A percentile compares a stretch with the other conserved stretches of the same genome.
Conservation (phyloP, 2,113 vertebrate genomes). For the Psilopsiagon aurifrons region DNA sequence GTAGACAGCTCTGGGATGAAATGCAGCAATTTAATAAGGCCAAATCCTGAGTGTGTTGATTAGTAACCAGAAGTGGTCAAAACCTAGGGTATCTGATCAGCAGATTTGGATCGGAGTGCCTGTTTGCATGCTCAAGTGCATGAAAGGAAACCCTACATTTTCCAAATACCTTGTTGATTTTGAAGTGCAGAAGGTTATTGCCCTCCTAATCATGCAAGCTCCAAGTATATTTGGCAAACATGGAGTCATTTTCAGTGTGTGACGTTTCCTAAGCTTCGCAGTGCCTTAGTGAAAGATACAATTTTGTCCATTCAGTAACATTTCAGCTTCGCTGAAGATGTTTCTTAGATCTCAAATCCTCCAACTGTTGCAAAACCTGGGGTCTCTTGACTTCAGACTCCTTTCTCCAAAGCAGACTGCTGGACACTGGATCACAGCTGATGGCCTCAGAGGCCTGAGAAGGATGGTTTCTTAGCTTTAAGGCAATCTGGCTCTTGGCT, state of each 20-base stretch:
- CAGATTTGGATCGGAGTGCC: background rate
- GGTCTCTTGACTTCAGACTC: background rate
- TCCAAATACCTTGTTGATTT: background rate
- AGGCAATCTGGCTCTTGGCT: background rate
- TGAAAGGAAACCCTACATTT: background rate
- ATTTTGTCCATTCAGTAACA: no score
- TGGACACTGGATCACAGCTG: background rate
- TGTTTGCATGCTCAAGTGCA: background rate
- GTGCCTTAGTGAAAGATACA: background rate
- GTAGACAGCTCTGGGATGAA: background rate
- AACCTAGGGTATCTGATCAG: background rate
- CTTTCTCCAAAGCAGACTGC: background rate
- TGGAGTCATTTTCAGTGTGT: background rate
- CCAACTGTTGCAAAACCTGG: background rate
- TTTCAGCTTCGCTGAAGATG: background rate
- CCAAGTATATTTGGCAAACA: background rate
- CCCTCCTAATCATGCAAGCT: background rate
- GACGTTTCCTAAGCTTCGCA: fast-evolving
- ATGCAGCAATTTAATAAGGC: background rate
- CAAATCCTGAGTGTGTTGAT: background rate
- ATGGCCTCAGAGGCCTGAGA: background rate
- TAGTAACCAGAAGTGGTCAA: background rate
- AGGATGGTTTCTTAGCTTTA: background rate
- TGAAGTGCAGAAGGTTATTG: background rate
- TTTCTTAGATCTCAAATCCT: background rate